A percentile compares a stretch with the other conserved stretches of the same genome.
These are phyloP conservation scores for Dreissena rostriformis DNA, from an alignment of 1,140 invertebrate genomes.

Conservation along the genomic window DNA sequence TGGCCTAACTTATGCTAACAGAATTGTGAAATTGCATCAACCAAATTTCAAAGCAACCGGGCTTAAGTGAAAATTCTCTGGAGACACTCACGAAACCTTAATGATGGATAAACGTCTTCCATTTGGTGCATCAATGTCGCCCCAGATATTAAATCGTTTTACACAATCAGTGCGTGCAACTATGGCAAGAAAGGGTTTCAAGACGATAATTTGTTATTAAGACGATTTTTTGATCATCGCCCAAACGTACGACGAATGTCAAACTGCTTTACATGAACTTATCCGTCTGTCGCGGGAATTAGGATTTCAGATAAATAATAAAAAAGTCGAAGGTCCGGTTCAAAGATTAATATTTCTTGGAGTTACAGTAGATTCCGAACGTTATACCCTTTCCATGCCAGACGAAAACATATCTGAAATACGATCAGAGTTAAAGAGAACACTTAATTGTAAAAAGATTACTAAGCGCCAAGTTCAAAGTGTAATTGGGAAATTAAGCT, in stretches of 20 bases:
- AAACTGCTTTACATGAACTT: background rate
- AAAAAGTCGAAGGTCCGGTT: slow-evolving; percentile 20
- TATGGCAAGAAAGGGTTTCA: background rate
- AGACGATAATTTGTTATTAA: slow-evolving; percentile 4
- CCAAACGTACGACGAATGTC: slow-evolving; percentile 26
- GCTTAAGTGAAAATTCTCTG: slow-evolving; percentile 24
- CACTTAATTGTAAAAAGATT: background rate
- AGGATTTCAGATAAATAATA: slow-evolving; percentile 41
- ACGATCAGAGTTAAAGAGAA: background rate
- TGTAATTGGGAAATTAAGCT: slow-evolving; percentile 24
- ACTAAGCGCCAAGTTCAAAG: slow-evolving; percentile 2
- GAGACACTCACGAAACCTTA: background rate
- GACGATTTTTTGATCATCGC: slow-evolving; percentile 43
- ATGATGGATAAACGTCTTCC: background rate
- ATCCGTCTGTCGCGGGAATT: slow-evolving; percentile 2
- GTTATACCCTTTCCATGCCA: slow-evolving; percentile 1
- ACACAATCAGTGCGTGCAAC: background rate
- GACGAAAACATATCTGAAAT: slow-evolving; percentile 15
- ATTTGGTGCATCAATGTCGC: background rate
- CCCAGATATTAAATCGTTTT: slow-evolving; percentile 1
- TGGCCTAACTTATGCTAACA: slow-evolving; percentile 17
- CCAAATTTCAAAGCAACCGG: slow-evolving; percentile 26
- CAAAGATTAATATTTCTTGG: slow-evolving; percentile 28
- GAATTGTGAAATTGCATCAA: slow-evolving; percentile 29
- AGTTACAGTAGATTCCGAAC: background rate